Base-by-base conservation (phyloP, 2,113 vertebrate species). In the Epinephelus moara region DNA sequence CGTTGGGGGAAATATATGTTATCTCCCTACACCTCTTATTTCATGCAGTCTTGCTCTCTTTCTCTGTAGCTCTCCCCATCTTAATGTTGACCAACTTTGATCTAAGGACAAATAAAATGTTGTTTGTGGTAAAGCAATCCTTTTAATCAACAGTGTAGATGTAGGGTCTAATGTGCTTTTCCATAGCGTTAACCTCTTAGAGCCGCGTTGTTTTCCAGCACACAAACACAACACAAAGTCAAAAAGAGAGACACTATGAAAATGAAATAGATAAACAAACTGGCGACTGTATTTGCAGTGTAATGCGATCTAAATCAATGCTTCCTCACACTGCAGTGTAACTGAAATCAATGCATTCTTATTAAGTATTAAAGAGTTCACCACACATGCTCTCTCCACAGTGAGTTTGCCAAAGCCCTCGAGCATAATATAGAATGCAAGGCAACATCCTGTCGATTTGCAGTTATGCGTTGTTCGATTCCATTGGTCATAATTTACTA, bases 401-500 rank as follows among this genome's bases (percentile, higher is more conserved):
- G 68, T 17, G 13, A 8, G 10, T 63, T 17, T 66, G 23, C 33
- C 27, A 50, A 79, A 64, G 59, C 27, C 42, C 45, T 42, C 33
- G 33, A 45, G 62, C 11, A 13, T 50, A 23, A 57, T 66, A 10
- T 47, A 50, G 10, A 78, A 62, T 81, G 18, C 73, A 78, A 78
- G 66, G 78, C 80, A 79, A 71, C 60, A 33, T 70, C 49, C 42
- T 78, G 81, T 93, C 82, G n/a, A 86, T 91, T 79, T 66, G 68
- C 77, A 86, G 78, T 81, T 85, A 82, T 85, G 81, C 52, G 66
- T 64, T 87, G 64, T 84, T 82, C 69, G 45, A 79, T 84, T 89
- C 53, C 18, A 85, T 77, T 74, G 37, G 45, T 55, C 74, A 70
- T 77, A 82, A 90, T 91, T 89, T 88, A 86, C 61, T 70, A 64